Evolutionary conservation across 2,888 invertebrate species (phyloP).

Genomic region (Blastobasis lacticolella): DNA sequence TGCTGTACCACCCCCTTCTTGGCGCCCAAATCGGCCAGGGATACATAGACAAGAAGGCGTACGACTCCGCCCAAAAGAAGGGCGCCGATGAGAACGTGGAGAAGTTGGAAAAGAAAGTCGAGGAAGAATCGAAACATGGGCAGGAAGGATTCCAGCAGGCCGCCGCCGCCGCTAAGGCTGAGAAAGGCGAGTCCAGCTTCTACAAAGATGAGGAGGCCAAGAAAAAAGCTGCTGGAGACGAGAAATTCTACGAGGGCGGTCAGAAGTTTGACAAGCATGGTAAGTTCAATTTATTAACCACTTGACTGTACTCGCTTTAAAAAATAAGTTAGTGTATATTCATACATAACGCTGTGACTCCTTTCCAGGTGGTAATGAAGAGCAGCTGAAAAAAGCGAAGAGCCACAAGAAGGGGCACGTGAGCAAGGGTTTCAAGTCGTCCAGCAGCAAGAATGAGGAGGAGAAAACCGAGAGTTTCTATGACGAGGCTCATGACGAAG

Average conservation of each 20-base stretch:
- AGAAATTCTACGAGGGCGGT: constrained; percentile 74
- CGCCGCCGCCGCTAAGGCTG: constrained; percentile 70
- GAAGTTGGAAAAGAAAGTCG: constrained; percentile 70
- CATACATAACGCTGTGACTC: background rate
- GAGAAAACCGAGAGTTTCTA: constrained; percentile 78
- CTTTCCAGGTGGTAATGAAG: constrained; percentile 63
- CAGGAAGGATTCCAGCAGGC: constrained; percentile 73
- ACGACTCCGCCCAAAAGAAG: constrained; percentile 73
- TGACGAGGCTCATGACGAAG: constrained; percentile 78
- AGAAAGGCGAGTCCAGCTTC: constrained; percentile 66
- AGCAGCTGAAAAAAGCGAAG: constrained; percentile 69
- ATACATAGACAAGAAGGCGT: constrained; percentile 71
- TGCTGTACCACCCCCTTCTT: constrained; percentile 54
- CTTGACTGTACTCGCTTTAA: too few species aligned
- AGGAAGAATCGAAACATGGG: constrained; percentile 71
- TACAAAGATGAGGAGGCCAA: constrained; percentile 73
- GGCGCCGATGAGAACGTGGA: constrained; percentile 70
- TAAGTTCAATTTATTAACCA: constrained; percentile 22
- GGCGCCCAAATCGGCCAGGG: constrained; percentile 60
- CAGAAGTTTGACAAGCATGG: constrained; percentile 75
- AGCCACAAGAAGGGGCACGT: constrained; percentile 78
- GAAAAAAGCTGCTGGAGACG: constrained; percentile 75
- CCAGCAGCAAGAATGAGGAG: constrained; percentile 79
- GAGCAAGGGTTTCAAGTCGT: constrained; percentile 78
- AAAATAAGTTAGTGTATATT: too few species aligned